Evolutionary conservation across 92 coral and sea anemone species (phyloP), one percentile per base, ranked within the genome.

Genomic region (Phenganax subtilis): DNA sequence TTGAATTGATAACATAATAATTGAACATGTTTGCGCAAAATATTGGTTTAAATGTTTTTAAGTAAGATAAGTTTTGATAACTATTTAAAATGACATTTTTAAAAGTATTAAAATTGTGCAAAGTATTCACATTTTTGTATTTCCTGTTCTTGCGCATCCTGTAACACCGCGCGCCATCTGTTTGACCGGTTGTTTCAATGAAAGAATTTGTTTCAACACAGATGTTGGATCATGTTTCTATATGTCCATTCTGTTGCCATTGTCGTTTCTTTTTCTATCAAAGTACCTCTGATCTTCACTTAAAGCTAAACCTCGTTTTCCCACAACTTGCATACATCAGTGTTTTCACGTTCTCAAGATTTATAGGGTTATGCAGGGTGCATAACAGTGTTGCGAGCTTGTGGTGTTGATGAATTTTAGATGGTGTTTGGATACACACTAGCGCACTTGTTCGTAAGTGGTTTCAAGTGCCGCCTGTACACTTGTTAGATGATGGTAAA

Each of bases 71-170:
- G 30, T 30, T 30, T 30, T 29, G 73, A 64, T 64, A 20, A 59
- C 70, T 64, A 64, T 64, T 64, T 6, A 64, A 64, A 20, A 64
- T 20, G 47, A 53, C 47, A 68, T 68, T 68, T 68, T 68, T 37
- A 29, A 37, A 68, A 68, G 52, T 68, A 68, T 30, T 68, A 68
- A 68, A 37, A 37, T 37, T 37, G 47, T 68, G 54, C 52, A 9
- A 37, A 10, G 54, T 68, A 64, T 68, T 37, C 52, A 68, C 31
- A 9, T 10, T 17, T 30, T 12, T 68, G 54, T 7, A 12, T 15
- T 64, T 68, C 8, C 47, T 30, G 14, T 68, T 53, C 47, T 8
- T 28, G 73, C 53, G 73, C 73, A 37, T 68, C 29, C 16, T 30
- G 8, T 37, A 0, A 28, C 2, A 4, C 3, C 7, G 44, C 30